Percentiles rank a stretch among this genome's conserved stretches.
phyloP scores from a whole-genome alignment of 2,888 invertebrate genomes.

The Parthenolecanium corni region DNA sequence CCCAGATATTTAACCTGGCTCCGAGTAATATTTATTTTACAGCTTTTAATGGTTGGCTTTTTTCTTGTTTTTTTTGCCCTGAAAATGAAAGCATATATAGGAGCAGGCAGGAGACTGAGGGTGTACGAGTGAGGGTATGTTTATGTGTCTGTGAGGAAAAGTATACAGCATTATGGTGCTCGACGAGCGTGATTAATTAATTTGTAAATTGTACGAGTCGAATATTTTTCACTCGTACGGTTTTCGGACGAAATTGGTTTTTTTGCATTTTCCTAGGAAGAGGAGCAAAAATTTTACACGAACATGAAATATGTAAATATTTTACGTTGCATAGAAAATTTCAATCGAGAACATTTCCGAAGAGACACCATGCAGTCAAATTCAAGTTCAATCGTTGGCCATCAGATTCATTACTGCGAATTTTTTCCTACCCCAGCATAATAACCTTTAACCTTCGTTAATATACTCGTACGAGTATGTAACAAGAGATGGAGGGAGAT shows the following conservation, averaged over 20 bases:
- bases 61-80: too few relatives aligned
- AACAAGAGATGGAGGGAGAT: too few relatives aligned
- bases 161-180: background rate
- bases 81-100: background rate
- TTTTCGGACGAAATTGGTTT: background rate
- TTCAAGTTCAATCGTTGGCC: too few relatives aligned
- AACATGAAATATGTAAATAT: background rate
- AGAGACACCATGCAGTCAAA: too few relatives aligned
- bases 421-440: too few relatives aligned
- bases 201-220: background rate
- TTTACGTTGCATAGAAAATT: background rate
- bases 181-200: slow-evolving; percentile 8
- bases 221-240: background rate
- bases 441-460: too few relatives aligned
- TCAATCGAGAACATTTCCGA: background rate
- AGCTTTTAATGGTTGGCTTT: slow-evolving; percentile 17
- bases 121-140: too few relatives aligned
- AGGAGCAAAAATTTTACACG: background rate
- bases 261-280: background rate
- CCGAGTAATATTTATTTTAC: slow-evolving; percentile 15
- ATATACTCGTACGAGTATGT: too few relatives aligned
- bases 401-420: too few relatives aligned
- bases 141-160: too few relatives aligned
- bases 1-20: slow-evolving; percentile 20
- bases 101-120: background rate